These are phyloP conservation scores for Patella ulyssiponensis DNA, from an alignment of 2,888 invertebrate genomes.

Conservation along the genomic window DNA sequence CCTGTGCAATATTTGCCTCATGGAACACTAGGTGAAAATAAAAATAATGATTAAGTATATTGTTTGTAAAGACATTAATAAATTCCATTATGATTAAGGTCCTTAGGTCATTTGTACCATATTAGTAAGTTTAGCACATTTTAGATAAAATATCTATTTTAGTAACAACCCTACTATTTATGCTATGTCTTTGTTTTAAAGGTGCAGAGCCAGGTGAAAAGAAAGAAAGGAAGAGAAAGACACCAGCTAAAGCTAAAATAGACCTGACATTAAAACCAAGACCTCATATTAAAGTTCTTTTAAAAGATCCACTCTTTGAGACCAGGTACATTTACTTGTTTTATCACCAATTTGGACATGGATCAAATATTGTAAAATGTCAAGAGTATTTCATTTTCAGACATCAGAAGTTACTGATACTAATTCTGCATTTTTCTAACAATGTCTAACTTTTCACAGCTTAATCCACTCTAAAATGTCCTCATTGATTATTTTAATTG, in stretches of 20 bases:
- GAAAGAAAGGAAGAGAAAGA: constrained; percentile 37
- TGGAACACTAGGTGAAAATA: too few species aligned
- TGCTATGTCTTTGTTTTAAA: too few species aligned
- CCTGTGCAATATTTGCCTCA: too few species aligned
- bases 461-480: background rate
- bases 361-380: background rate
- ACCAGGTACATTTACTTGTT: constrained; percentile 48
- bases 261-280: constrained; percentile 48
- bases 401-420: background rate
- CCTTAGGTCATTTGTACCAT: too few species aligned
- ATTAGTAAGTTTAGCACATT: too few species aligned
- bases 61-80: constrained; percentile 33
- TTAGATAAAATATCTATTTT: too few species aligned
- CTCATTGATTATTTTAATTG: background rate
- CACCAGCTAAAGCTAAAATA: constrained; percentile 17
- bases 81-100: constrained; percentile 5
- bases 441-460: too few species aligned
- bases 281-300: constrained; percentile 56
- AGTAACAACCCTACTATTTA: too few species aligned
- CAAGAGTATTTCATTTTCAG: background rate
- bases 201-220: background rate
- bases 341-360: too few species aligned
- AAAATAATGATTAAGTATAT: too few species aligned
- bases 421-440: background rate
- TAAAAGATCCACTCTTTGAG: constrained; percentile 68